Percentiles rank a stretch among this genome's conserved stretches.
Evolutionary conservation across 37 sponge, comb jelly and placozoan species (phyloP).

Genomic region (Crambe crambe): DNA sequence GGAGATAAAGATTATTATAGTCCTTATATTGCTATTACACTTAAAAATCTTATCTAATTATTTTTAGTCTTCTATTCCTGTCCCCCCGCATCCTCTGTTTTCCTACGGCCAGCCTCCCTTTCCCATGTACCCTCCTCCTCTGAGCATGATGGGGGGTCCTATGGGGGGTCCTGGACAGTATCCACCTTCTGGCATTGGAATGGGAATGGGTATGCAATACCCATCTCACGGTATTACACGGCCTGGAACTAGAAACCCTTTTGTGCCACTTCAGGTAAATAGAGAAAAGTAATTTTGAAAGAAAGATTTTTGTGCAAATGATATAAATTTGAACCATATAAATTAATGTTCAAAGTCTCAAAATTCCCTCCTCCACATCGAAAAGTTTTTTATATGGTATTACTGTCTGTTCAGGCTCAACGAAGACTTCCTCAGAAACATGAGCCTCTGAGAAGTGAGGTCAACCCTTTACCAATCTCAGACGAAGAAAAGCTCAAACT

Average conservation of each 20-base stretch:
- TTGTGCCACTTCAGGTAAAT: not conserved
- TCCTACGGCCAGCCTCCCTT: not conserved
- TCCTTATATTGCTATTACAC: no score
- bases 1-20: no score
- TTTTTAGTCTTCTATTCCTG: no score
- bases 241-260: not conserved
- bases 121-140: not conserved
- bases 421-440: not conserved
- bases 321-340: no score
- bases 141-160: not conserved
- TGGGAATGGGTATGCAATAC: not conserved
- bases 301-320: no score
- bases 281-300: no score
- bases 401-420: not conserved
- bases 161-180: not conserved
- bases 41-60: not conserved
- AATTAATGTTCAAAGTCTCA: no score
- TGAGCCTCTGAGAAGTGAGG: not conserved
- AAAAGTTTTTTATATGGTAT: no score
- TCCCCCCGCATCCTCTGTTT: no score
- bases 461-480: not conserved
- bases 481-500: not conserved
- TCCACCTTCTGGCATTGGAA: not conserved
- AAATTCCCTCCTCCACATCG: no score
- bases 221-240: not conserved